phyloP scores from a whole-genome alignment of 2,113 vertebrate species.

The Pteronura brasiliensis region DNA sequence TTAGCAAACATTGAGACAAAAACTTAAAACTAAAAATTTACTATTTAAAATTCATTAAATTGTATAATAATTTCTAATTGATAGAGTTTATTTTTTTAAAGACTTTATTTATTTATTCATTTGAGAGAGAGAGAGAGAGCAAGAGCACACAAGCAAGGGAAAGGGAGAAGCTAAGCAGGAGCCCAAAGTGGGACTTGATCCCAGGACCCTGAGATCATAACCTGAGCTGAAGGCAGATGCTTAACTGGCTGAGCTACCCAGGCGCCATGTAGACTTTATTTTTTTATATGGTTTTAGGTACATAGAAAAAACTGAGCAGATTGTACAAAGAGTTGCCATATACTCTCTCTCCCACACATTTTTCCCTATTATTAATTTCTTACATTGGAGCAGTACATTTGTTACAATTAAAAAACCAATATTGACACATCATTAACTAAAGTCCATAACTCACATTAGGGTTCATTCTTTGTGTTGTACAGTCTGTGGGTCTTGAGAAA shows the following conservation, averaged over 20 bases:
- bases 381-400: not conserved
- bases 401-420: not conserved
- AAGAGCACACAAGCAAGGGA: not conserved
- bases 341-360: not conserved
- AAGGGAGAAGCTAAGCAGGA: not conserved
- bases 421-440: not conserved
- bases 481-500: not conserved
- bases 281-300: not conserved
- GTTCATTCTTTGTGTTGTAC: not conserved
- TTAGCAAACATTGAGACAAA: not conserved
- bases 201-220: not conserved
- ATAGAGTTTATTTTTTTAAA: not conserved
- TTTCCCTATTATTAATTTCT: not conserved
- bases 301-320: not conserved
- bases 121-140: too few relatives aligned
- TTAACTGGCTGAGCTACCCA: not conserved
- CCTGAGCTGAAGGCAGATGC: not conserved
- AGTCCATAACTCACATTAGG: not conserved
- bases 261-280: not conserved
- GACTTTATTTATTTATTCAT: not conserved
- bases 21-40: not conserved
- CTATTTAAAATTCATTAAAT: not conserved
- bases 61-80: not conserved
- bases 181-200: not conserved
- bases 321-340: not conserved